Conservation (phyloP, 1,140 invertebrate species). For the Pemphigus obesinymphae region DNA sequence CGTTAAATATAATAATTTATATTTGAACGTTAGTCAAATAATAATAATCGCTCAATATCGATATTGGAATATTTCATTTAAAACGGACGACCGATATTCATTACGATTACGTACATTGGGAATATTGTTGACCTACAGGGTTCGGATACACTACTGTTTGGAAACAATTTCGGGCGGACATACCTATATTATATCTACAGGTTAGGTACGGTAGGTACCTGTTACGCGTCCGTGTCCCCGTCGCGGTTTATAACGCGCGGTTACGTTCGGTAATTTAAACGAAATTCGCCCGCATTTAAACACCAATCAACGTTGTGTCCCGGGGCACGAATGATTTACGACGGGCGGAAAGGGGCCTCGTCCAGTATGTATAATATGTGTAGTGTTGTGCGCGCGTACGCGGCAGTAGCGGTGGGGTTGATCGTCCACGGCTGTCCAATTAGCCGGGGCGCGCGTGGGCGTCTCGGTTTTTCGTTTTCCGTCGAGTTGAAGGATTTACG, state of each 20-base stretch:
- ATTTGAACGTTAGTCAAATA: too few relatives aligned
- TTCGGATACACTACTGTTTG: too few relatives aligned
- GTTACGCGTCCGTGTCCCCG: too few relatives aligned
- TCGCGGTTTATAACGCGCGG: not conserved
- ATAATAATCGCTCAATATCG: too few relatives aligned
- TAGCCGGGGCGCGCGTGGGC: slow-evolving; percentile 36
- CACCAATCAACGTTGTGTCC: not conserved
- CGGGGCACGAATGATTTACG: slow-evolving; percentile 3
- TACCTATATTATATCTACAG: too few relatives aligned
- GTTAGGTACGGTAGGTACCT: too few relatives aligned
- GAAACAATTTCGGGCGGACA: too few relatives aligned
- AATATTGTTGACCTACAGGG: too few relatives aligned
- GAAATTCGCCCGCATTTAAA: slow-evolving; percentile 16
- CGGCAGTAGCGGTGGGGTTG: not conserved
- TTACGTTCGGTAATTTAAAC: slow-evolving; percentile 6
- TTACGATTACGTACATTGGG: too few relatives aligned
- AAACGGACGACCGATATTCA: too few relatives aligned
- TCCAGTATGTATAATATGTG: not conserved
- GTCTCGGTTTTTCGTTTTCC: slow-evolving; percentile 15
- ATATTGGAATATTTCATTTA: too few relatives aligned
- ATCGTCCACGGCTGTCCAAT: slow-evolving; percentile 31
- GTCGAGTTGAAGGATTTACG: slow-evolving; percentile 33
- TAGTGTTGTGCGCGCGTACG: not conserved
- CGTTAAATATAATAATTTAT: too few relatives aligned
- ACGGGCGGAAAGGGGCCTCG: not conserved